Base-by-base conservation (phyloP, 1,140 invertebrate species). In the Drosophila eugracilis region DNA sequence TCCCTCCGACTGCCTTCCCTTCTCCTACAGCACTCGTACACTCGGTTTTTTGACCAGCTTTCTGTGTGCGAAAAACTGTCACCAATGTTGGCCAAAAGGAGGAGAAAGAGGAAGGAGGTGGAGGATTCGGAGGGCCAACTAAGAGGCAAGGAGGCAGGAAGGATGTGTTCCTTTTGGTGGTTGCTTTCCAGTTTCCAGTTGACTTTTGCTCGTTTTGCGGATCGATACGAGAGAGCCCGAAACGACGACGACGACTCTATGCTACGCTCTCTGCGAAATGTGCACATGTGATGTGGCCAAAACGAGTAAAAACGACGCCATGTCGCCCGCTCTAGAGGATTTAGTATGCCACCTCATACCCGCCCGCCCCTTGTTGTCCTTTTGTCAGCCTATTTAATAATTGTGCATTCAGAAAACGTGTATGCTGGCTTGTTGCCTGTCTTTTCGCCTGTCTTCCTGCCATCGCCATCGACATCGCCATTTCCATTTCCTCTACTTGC, bases 121-220 rank as follows among this genome's bases (percentile, higher is more conserved):
- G 3, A 50, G 26, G 17, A 28, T n/a, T 54, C 21, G 49, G 5
- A 12, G 30, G 10, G 28, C 10, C 1, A 4, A 6, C 28, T 12
- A 4, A 10, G 15, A 7, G 15, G 14, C 0, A 2, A 2, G 15
- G 15, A 12, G 37, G 45, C 37, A 48, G 26, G 28, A 30, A 67
- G 65, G 65, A 67, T 67, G 45, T 73, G 41, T 47, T 74, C 44
- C 41, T 59, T 83, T 81, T 60, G 81, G 81, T 77, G 83, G 81
- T 88, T 81, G 69, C 63, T 81, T 88, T 88, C 81, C 81, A 81
- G 83, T 88, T 86, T 86, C 83, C 83, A 88, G 69, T 88, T 81
- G 72, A 86, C 74, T 77, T 86, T 88, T 81, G 83, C 77, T 78
- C 47, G 81, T 47, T 60, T 70, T 77, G 47, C 53, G 78, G 81